Evolutionary conservation across 35 echinoderm and acorn worm species (phyloP), one percentile per base, ranked within the genome.

Genomic region (Ptychodera flava): DNA sequence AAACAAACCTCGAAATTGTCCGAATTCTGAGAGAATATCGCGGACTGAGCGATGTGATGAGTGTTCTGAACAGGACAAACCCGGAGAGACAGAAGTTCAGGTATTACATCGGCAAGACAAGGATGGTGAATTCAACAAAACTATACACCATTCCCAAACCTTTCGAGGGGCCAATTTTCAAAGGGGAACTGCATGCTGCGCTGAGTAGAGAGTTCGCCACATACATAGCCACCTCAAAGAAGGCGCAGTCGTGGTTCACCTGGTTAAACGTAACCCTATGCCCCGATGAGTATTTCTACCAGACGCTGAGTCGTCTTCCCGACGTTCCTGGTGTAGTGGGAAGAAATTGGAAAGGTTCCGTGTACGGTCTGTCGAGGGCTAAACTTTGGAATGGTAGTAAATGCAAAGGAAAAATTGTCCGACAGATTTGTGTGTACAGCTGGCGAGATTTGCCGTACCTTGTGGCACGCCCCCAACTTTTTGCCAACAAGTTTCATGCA

Each of bases 401-500:
- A 1, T 93, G 92, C 78, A 86, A 89, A 31, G 92, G 92, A 16
- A 93, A 90, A 77, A 90, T 90, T 34, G 92, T 93, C 2, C 78
- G 92, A 28, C 88, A 78, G 0, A 79, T 93, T 16, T 93, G 92
- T 80, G 85, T 93, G 29, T 93, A 85, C 80, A 88, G 92, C 6
- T 82, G 89, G 0, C 85, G 88, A 0, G 89, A 93, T 78, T 75
- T 93, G 79, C 35, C 86, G 28, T 90, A 90, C 34, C 27, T 93
- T 16, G 76, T 81, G 45, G 81, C 32, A 35, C 52, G 86, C 76
- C 88, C 92, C 1, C 83, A 93, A 79, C 33, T 93, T 1, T 90
- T 90, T 87, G 92, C 88, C 37, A 93, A 93, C 37, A 93, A 93
- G 36, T 93, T 93, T 52, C 89, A 93, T 79, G 89, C 89, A 77